Evolutionary conservation across 2,797 vertebrate species (phyloP).

Genomic region (Loris lydekkerianus): DNA sequence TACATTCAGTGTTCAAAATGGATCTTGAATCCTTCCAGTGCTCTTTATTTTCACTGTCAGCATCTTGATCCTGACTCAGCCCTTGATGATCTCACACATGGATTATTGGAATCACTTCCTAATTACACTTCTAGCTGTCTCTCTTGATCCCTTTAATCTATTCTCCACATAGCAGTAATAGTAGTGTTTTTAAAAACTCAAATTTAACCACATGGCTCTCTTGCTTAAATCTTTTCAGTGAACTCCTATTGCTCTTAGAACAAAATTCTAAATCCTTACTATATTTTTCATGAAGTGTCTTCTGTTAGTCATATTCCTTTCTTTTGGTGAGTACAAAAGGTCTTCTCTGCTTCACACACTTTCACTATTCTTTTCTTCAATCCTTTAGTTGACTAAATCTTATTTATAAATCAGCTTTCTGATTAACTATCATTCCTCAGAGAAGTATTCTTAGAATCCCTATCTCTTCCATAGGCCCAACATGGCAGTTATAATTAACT

Average conservation of each 20-base stretch:
- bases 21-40: neutral
- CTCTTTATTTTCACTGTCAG: conserved; percentile 17
- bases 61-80: neutral
- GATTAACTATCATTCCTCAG: conserved; percentile 19
- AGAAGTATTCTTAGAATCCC: neutral
- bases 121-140: conserved; percentile 34
- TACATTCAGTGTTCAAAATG: conserved; percentile 22
- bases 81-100: neutral
- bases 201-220: neutral
- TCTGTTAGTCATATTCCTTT: neutral
- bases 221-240: conserved; percentile 6
- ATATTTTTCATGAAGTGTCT: neutral
- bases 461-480: neutral
- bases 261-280: neutral
- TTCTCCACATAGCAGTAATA: neutral
- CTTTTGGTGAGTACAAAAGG: neutral
- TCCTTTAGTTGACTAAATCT: neutral
- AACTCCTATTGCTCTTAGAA: neutral
- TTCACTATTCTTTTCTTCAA: neutral
- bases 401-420: conserved; percentile 30
- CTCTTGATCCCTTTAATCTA: neutral
- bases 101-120: conserved; percentile 20
- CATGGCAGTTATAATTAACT: neutral
- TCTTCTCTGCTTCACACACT: neutral
- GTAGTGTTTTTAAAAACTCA: conserved; percentile 7